phyloP scores from a whole-genome alignment of 2,113 vertebrate species.

The Hemichromis elongatus region DNA sequence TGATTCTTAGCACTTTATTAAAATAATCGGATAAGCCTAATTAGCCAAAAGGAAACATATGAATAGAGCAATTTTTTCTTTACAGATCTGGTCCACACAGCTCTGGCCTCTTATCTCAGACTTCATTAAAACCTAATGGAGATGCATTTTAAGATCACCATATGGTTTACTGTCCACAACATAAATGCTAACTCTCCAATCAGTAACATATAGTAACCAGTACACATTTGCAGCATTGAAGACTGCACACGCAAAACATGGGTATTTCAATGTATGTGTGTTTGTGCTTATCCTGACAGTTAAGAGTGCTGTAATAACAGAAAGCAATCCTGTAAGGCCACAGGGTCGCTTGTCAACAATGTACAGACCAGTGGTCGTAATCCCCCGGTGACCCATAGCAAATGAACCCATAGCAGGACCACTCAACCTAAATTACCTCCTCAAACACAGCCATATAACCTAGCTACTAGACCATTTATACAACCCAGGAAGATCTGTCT shows the following conservation, averaged over 20 bases:
- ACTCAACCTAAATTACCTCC: constrained; percentile 59
- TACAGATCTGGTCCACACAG: background rate
- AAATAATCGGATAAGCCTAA: background rate
- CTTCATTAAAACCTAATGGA: constrained; percentile 51
- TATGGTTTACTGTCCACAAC: background rate
- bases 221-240: background rate
- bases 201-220: background rate
- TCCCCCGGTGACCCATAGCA: constrained; percentile 45
- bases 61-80: background rate
- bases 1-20: background rate
- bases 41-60: background rate
- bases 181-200: background rate
- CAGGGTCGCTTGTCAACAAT: constrained; percentile 38
- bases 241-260: background rate
- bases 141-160: constrained; percentile 6
- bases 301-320: constrained; percentile 50
- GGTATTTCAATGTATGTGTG: background rate
- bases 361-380: constrained; percentile 19
- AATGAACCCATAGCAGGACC: constrained; percentile 42
- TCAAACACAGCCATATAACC: constrained; percentile 43
- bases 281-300: constrained; percentile 5
- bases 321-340: constrained; percentile 51
- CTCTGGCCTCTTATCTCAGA: constrained; percentile 9
- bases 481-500: constrained; percentile 17
- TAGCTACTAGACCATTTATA: constrained; percentile 11